Evolutionary conservation across 2,888 invertebrate genomes (phyloP).

Genomic region (Agonopterix heracliana): DNA sequence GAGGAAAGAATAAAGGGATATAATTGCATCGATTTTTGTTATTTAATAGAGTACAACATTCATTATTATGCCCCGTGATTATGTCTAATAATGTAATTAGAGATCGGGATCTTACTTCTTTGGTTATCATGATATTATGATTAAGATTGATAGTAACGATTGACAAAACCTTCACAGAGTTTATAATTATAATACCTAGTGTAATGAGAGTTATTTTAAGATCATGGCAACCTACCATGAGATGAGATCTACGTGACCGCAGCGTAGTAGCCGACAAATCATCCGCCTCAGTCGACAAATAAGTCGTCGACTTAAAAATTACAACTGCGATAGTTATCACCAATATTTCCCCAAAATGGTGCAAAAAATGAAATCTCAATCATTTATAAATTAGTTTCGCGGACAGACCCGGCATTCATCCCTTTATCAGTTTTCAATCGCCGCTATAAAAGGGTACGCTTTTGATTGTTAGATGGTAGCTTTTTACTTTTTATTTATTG

Average conservation of each 20-base stretch:
- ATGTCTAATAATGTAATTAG: too few relatives aligned
- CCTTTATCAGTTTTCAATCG: constrained; percentile 70
- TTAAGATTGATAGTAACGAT: too few relatives aligned
- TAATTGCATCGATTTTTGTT: constrained; percentile 12
- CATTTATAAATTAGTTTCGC: constrained; percentile 73
- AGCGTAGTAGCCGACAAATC: too few relatives aligned
- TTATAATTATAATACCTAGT: too few relatives aligned
- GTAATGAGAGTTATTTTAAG: too few relatives aligned
- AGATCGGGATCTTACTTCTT: too few relatives aligned
- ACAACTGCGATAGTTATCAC: constrained; percentile 5
- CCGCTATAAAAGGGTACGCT: constrained; percentile 68
- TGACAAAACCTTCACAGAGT: too few relatives aligned
- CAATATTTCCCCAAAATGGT: constrained; percentile 25
- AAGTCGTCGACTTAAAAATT: not conserved
- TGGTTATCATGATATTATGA: too few relatives aligned
- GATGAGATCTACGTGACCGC: too few relatives aligned
- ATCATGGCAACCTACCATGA: too few relatives aligned
- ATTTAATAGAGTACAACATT: not conserved
- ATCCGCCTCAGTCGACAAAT: not conserved
- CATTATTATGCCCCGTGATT: too few relatives aligned
- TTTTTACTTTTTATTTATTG: constrained; percentile 47
- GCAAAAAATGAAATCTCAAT: constrained; percentile 70
- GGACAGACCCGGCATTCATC: constrained; percentile 68
- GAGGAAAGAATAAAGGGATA: constrained; percentile 23
- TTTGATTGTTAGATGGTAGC: constrained; percentile 49